Base-by-base conservation (phyloP, 2,113 vertebrate genomes). In the Phasianus colchicus region DNA sequence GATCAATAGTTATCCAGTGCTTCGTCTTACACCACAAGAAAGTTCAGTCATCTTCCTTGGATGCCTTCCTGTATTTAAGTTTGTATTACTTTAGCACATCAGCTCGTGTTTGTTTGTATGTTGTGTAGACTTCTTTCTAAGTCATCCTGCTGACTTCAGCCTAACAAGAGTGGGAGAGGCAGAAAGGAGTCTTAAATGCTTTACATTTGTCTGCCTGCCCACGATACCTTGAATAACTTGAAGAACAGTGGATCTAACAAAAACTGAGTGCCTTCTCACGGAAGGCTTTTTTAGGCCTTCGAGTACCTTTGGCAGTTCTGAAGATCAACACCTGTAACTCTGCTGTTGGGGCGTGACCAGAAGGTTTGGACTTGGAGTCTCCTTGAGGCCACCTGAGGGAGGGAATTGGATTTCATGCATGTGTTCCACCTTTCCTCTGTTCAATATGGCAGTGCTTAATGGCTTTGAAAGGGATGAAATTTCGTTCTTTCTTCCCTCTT, bases 1-100 rank as follows among this genome's bases (percentile, higher is more conserved):
- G 95, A 92, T 96, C 95, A 92, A 96, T 96, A 96, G 89, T 85
- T 85, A 77, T 96, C 76, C 88, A 81, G 76, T 43, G 89, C 76
- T 90, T 95, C 93, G 69, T 66, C 88, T 96, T 95, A 80, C 83
- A 94, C 84, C 71, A 88, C 91, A 75, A 65, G 43, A 52, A 89
- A 92, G 88, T 94, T 92, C 79, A 82, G 45, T 8, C 0, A 88
- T 76, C 84, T 57, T 93, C 55, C 90, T 93, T 75, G 94, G 91
- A 70, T 67, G 7, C 77, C 1, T 0, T 65, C 78, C 76, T 82
- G 78, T 61, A 22, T 78, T 94, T 86, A 67, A 72, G 75, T 87
- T 91, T 79, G 50, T 88, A 18, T 82, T 83, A 73, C 87, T 94
- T 91, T 81, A 89, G 83, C 58, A 61, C 48, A 54, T 81, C 89